A percentile compares a stretch with the other conserved stretches of the same genome.
phyloP scores from a whole-genome alignment of 2,113 vertebrate species.

The Machaerirhynchus nigripectus region DNA sequence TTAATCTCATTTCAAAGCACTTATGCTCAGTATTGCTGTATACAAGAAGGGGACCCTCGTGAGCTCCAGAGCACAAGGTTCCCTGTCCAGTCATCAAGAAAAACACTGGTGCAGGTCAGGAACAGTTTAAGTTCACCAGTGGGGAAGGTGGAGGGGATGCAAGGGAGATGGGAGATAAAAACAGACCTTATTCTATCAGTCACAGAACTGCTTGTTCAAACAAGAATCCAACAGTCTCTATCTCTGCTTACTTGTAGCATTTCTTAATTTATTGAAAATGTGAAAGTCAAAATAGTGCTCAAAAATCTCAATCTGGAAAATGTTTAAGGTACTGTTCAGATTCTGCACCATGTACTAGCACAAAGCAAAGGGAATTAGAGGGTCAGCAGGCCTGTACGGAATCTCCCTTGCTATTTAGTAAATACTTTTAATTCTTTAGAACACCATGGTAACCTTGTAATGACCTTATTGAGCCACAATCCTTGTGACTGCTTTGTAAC shows the following conservation, averaged over 20 bases:
- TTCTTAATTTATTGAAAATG: background rate
- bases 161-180: background rate
- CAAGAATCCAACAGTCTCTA: background rate
- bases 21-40: background rate
- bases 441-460: background rate
- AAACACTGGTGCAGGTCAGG: background rate
- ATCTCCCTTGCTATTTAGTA: constrained; percentile 18
- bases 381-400: background rate
- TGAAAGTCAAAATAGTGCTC: background rate
- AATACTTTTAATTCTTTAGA: constrained; percentile 18
- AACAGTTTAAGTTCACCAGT: background rate
- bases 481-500: background rate
- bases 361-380: background rate
- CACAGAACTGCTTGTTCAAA: background rate
- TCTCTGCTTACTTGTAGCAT: background rate
- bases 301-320: background rate
- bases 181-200: background rate
- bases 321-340: background rate
- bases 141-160: background rate
- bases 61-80: background rate
- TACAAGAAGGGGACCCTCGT: background rate
- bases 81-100: background rate
- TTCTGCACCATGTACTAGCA: background rate
- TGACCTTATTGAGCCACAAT: background rate
- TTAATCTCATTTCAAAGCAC: background rate